These are phyloP conservation scores for Eulithis prunata DNA, from an alignment of 2,888 invertebrate genomes.

Conservation along the genomic window DNA sequence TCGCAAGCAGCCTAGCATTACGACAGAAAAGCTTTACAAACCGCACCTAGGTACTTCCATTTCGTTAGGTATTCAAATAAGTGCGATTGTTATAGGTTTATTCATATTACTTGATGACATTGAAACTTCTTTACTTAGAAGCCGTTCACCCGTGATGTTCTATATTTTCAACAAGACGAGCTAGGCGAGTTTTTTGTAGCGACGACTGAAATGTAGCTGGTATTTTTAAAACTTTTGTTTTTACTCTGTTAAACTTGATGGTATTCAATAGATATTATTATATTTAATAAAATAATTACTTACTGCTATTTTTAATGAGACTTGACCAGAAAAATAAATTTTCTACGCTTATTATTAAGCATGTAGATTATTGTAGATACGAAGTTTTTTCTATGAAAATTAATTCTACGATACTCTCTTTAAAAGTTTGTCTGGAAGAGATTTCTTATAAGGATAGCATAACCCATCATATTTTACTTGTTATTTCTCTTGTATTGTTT, in stretches of 20 bases:
- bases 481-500: too few relatives aligned
- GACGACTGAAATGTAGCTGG: constrained; percentile 17
- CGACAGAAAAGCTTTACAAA: constrained; percentile 53
- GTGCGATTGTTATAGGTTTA: constrained; percentile 40
- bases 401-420: too few relatives aligned
- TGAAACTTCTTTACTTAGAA: constrained; percentile 44
- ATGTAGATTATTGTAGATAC: too few relatives aligned
- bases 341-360: too few relatives aligned
- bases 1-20: constrained; percentile 48
- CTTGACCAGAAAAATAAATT: too few relatives aligned
- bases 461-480: too few relatives aligned
- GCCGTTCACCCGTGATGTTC: constrained; percentile 28
- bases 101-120: constrained; percentile 52
- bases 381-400: too few relatives aligned
- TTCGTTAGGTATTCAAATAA: constrained; percentile 54
- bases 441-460: too few relatives aligned
- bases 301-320: too few relatives aligned
- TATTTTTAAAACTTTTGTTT: constrained; percentile 28
- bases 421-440: too few relatives aligned
- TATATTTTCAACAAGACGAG: constrained; percentile 22
- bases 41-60: constrained; percentile 49
- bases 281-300: too few relatives aligned
- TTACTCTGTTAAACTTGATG: constrained; percentile 3
- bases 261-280: not conserved
- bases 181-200: constrained; percentile 22